A percentile compares a stretch with the other conserved stretches of the same genome.
These are phyloP conservation scores for Apotomis betuletana DNA, from an alignment of 2,888 invertebrate genomes.

Conservation along the genomic window DNA sequence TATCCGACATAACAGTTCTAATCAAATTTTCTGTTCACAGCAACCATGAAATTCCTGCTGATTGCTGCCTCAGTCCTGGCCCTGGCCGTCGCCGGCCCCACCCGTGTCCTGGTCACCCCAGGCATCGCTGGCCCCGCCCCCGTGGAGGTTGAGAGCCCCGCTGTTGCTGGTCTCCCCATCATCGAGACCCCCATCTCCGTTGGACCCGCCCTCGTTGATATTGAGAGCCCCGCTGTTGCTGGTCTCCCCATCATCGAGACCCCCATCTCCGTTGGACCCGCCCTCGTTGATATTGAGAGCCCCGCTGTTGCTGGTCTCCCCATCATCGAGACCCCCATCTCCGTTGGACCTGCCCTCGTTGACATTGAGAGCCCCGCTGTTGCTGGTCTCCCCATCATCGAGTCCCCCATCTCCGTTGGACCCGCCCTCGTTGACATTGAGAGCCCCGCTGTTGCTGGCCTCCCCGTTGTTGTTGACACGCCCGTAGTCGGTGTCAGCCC, in stretches of 20 bases:
- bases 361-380: slow-evolving; percentile 9
- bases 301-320: slow-evolving; percentile 38
- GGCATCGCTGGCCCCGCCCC: slow-evolving; percentile 46
- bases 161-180: slow-evolving; percentile 23
- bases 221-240: slow-evolving; percentile 28
- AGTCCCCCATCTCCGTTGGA: slow-evolving; percentile 30
- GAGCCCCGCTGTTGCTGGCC: not conserved
- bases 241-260: slow-evolving; percentile 24
- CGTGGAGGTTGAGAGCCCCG: slow-evolving; percentile 35
- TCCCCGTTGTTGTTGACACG: not conserved
- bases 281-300: slow-evolving; percentile 32
- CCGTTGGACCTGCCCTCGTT: slow-evolving; percentile 5
- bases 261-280: slow-evolving; percentile 28
- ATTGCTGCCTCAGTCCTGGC: slow-evolving; percentile 54
- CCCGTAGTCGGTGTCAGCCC: slow-evolving; percentile 38
- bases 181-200: slow-evolving; percentile 23
- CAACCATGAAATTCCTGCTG: slow-evolving; percentile 55
- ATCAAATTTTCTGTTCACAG: slow-evolving; percentile 1
- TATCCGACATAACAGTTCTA: not conserved
- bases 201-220: slow-evolving; percentile 24
- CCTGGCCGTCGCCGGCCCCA: slow-evolving; percentile 54
- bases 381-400: slow-evolving; percentile 12
- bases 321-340: slow-evolving; percentile 23
- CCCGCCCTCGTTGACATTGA: slow-evolving; percentile 1
- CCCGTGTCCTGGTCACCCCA: slow-evolving; percentile 47